phyloP scores from a whole-genome alignment of 2,797 vertebrate genomes.

The Onychomys leucogaster region DNA sequence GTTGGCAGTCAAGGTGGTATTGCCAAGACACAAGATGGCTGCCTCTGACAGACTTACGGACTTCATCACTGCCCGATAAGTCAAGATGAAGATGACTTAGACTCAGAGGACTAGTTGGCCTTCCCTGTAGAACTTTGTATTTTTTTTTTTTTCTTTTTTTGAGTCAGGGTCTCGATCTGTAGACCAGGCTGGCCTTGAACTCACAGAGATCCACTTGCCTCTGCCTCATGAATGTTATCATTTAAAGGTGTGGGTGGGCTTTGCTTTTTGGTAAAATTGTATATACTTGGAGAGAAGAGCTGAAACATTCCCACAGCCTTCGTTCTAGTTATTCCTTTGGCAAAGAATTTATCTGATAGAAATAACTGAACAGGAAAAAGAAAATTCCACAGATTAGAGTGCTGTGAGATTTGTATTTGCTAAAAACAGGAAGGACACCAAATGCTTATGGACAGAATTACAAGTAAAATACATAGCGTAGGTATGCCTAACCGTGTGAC shows the following conservation, averaged over 20 bases:
- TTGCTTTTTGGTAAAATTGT: background rate
- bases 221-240: background rate
- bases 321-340: background rate
- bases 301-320: background rate
- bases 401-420: conserved; percentile 29
- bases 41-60: background rate
- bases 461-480: background rate
- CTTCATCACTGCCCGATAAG: too few relatives aligned
- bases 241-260: background rate
- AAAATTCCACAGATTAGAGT: background rate
- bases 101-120: background rate
- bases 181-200: background rate
- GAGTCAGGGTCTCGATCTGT: too few relatives aligned
- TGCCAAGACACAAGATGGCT: background rate
- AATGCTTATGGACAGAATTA: background rate
- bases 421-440: background rate
- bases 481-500: background rate
- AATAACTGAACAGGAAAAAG: background rate
- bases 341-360: background rate
- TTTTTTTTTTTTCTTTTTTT: too few relatives aligned
- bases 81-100: background rate
- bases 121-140: too few relatives aligned
- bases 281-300: background rate
- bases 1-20: background rate
- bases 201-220: background rate